Evolutionary conservation across 35 echinoderm and acorn worm genomes (phyloP).

Genomic region (Lytechinus pictus): DNA sequence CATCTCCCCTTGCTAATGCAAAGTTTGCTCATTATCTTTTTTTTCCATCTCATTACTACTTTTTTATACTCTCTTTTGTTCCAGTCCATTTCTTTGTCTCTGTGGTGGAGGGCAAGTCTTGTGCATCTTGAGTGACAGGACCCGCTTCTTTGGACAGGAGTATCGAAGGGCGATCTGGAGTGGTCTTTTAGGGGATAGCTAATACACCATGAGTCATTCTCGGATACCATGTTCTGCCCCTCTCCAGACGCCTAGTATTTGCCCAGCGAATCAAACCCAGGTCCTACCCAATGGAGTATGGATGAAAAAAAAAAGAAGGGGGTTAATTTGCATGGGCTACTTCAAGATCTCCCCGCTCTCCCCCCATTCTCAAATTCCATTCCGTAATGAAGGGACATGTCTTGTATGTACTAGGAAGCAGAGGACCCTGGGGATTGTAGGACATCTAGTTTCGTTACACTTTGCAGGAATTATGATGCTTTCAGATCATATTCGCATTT

Average conservation of each 20-base stretch:
- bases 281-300: neutral
- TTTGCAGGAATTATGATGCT: slow-evolving; percentile 12
- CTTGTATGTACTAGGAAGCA: neutral
- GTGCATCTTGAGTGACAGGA: neutral
- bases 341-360: slow-evolving; percentile 13
- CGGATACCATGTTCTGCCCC: slow-evolving; percentile 20
- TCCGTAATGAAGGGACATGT: neutral
- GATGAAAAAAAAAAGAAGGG: neutral
- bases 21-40: neutral
- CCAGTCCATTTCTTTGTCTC: neutral
- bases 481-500: slow-evolving; percentile 9
- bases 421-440: neutral
- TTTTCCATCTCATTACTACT: neutral
- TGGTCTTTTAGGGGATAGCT: slow-evolving; percentile 14
- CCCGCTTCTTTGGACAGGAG: slow-evolving; percentile 18
- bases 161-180: slow-evolving; percentile 24
- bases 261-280: slow-evolving; percentile 35
- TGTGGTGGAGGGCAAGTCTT: neutral
- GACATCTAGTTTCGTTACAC: slow-evolving; percentile 17
- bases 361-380: slow-evolving; percentile 18
- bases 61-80: neutral
- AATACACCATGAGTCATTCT: slow-evolving; percentile 6
- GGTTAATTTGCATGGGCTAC: slow-evolving; percentile 32
- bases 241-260: slow-evolving; percentile 10
- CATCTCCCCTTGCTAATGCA: neutral